These are phyloP conservation scores for Pachypanchax playfairii DNA, from an alignment of 2,113 vertebrate genomes.

Conservation along the genomic window DNA sequence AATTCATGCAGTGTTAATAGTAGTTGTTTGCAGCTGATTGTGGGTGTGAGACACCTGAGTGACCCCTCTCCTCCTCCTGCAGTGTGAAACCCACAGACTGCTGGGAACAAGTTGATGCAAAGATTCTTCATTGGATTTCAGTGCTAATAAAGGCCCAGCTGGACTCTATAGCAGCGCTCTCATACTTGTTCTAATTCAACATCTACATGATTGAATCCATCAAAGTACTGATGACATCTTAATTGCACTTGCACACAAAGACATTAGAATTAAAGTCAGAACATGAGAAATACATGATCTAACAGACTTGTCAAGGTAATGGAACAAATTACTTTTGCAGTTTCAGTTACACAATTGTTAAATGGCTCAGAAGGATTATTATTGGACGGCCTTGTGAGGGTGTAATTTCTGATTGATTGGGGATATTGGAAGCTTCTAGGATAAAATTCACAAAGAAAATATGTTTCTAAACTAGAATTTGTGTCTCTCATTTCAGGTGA, in stretches of 20 bases:
- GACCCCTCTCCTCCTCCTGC: conserved; percentile 17
- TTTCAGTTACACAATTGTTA: conserved; percentile 39
- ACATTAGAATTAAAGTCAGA: conserved; percentile 31
- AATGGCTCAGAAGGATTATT: conserved; percentile 38
- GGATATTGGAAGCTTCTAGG: conserved; percentile 22
- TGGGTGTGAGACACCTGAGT: conserved; percentile 15
- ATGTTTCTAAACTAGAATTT: background rate
- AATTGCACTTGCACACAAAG: conserved; percentile 27
- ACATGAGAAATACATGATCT: conserved; percentile 22
- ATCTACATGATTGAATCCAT: conserved; percentile 13
- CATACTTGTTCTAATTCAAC: conserved; percentile 11
- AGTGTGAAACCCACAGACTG: conserved; percentile 11
- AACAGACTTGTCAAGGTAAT: conserved; percentile 45
- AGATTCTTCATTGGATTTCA: background rate
- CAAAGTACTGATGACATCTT: conserved; percentile 26
- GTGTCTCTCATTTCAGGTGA: background rate
- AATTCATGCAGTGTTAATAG: conserved; percentile 41
- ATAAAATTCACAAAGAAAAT: background rate
- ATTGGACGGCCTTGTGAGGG: conserved; percentile 7
- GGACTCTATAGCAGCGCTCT: conserved; percentile 21
- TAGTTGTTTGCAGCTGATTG: conserved; percentile 42
- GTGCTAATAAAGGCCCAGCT: conserved; percentile 7
- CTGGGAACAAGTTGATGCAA: background rate
- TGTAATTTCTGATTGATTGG: conserved; percentile 13
- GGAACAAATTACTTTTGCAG: conserved; percentile 28